Evolutionary conservation across 2,797 vertebrate species (phyloP).

Genomic region (Danio albolineatus): DNA sequence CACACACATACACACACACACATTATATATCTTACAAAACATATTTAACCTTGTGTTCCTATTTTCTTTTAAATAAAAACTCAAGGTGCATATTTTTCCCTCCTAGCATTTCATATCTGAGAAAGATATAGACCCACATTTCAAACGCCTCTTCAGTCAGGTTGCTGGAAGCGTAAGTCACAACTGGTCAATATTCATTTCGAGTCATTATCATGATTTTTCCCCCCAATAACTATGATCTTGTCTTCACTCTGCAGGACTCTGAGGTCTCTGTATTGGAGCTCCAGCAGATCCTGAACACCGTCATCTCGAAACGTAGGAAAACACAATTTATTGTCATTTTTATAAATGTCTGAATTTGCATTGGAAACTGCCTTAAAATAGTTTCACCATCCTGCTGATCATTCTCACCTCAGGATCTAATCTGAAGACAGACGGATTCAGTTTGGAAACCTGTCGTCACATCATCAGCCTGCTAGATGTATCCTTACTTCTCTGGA

Average conservation of each 20-base stretch:
- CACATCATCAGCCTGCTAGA: slow-evolving; percentile 80
- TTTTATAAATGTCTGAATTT: background rate
- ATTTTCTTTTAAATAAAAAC: background rate
- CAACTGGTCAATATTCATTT: background rate
- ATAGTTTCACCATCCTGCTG: background rate
- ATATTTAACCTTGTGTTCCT: background rate
- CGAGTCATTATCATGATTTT: background rate
- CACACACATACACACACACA: too few relatives aligned
- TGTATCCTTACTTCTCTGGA: slow-evolving; percentile 73
- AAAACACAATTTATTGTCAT: background rate
- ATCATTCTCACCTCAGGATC: slow-evolving; percentile 62
- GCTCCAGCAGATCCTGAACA: slow-evolving; percentile 84
- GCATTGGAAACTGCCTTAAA: background rate
- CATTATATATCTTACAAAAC: too few relatives aligned
- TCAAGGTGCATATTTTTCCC: background rate
- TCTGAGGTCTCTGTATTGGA: slow-evolving; percentile 88
- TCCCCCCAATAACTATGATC: background rate
- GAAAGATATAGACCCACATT: slow-evolving; percentile 84
- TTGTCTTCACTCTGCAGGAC: slow-evolving; percentile 73
- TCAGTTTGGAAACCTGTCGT: slow-evolving; percentile 76
- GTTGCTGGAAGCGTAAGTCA: slow-evolving; percentile 86
- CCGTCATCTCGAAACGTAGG: slow-evolving; percentile 86
- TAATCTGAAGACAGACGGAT: slow-evolving; percentile 77
- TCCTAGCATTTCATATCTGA: slow-evolving; percentile 79
- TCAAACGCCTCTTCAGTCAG: slow-evolving; percentile 85